Base-by-base conservation (phyloP, 1,140 invertebrate genomes). In the Drosophila virilis region DNA sequence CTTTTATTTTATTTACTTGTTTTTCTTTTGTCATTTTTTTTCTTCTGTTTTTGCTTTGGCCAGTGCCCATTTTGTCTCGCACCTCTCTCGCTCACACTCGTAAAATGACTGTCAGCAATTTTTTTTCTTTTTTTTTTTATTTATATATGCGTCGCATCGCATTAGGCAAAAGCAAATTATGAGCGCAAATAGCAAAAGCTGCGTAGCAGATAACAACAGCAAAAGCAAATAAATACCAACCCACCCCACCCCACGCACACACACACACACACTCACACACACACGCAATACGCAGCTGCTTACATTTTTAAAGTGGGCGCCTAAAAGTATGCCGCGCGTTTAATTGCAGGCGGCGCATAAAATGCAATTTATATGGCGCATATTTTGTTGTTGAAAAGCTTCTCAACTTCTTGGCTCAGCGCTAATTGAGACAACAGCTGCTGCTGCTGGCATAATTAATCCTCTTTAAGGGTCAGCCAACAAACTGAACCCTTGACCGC, bases 401-500 rank as follows among this genome's bases (percentile, higher is more conserved):
- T 68, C 22, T 70, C 52, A 70, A 55, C 64, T 48, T 54, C 40
- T 54, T 54, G 52, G 37, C 55, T 43, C 13, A 6, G 40, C 64
- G 61, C 79, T 88, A 85, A 86, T 85, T 81, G 83, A 68, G 45
- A 46, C 73, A 64, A 52, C 75, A 59, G 80, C 66, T 75, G 62
- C 13, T 12, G 32, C 12, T 57, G 54, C 38, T 35, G 75, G 65
- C 78, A 82, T 68, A 78, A 82, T 72, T 85, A 85, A 86, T 80
- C 74, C 78, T 57, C 72, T 80, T 81, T 69, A 38, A 32, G 46
- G 71, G 15, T 62, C 22, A 37, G 51, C n/a, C 12, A 43, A 8
- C 22, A 28, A 28, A 28, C 54, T 12, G 15, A 57, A 42, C 42
- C 32, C 57, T 57, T 32, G 32, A 1, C 50, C 28, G 9, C 13